Conservation (phyloP, 2,888 invertebrate species). For the Diloba caeruleocephala region DNA sequence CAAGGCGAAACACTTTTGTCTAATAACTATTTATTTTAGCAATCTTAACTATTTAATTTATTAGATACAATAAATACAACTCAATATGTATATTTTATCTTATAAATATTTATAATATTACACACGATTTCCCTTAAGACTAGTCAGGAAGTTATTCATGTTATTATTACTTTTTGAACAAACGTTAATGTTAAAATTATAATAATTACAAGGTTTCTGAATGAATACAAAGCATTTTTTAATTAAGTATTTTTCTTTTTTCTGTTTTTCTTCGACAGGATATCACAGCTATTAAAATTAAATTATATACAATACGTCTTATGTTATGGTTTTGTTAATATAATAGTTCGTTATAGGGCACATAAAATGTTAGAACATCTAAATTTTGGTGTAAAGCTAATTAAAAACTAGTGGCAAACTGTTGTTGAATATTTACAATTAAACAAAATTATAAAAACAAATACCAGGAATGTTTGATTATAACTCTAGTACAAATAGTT, state of each 20-base stretch:
- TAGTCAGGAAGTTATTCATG: constrained; percentile 75
- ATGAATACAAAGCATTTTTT: constrained; percentile 62
- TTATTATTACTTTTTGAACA: constrained; percentile 56
- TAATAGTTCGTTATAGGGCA: constrained; percentile 67
- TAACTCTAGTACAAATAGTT: constrained; percentile 37
- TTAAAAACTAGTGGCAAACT: constrained; percentile 83
- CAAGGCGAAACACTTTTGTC: constrained; percentile 72
- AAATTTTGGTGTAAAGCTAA: constrained; percentile 88
- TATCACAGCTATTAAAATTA: constrained; percentile 87
- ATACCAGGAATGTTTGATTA: constrained; percentile 53
- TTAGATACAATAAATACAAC: constrained; percentile 80
- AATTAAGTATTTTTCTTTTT: constrained; percentile 56
- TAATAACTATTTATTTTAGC: constrained; percentile 65
- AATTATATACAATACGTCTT: constrained; percentile 72
- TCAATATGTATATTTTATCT: constrained; percentile 65
- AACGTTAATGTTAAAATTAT: constrained; percentile 52
- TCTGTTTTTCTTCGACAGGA: constrained; percentile 71
- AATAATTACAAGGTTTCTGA: constrained; percentile 53
- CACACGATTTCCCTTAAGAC: constrained; percentile 76
- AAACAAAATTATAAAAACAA: constrained; percentile 50
- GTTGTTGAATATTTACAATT: constrained; percentile 57
- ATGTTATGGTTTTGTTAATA: constrained; percentile 61
- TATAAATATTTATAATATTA: constrained; percentile 68
- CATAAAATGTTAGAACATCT: constrained; percentile 68
- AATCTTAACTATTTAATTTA: constrained; percentile 63